These are phyloP conservation scores for Bursaphelenchus mucronatus DNA, from an alignment of 1,140 invertebrate species.

Conservation along the genomic window DNA sequence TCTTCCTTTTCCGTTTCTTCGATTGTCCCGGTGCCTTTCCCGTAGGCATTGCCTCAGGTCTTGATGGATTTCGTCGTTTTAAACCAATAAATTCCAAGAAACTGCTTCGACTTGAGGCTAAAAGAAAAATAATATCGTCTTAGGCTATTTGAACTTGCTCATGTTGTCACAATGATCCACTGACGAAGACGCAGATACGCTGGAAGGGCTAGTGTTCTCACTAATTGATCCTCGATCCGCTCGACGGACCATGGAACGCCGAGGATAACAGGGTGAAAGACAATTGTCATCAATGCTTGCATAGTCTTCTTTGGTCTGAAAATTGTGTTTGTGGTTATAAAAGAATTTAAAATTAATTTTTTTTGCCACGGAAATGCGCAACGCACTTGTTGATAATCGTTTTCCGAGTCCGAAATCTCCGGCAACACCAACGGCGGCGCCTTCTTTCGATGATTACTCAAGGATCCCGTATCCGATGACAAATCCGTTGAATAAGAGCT, in stretches of 20 bases:
- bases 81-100: slow-evolving; percentile 22
- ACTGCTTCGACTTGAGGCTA: slow-evolving; percentile 15
- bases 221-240: neutral
- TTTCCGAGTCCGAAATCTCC: slow-evolving; percentile 18
- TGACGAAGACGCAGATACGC: slow-evolving; percentile 8
- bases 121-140: neutral
- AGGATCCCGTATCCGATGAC: slow-evolving; percentile 11
- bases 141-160: slow-evolving; percentile 6
- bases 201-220: slow-evolving; percentile 20
- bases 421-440: slow-evolving; percentile 19
- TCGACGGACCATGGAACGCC: slow-evolving; percentile 12
- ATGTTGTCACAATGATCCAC: slow-evolving; percentile 19
- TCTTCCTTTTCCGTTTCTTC: slow-evolving; percentile 20
- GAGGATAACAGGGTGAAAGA: slow-evolving; percentile 12
- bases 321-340: neutral
- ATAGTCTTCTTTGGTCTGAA: slow-evolving; percentile 3
- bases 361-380: neutral
- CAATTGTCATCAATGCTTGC: slow-evolving; percentile 16
- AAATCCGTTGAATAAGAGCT: slow-evolving; percentile 23
- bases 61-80: neutral
- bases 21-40: no score
- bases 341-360: neutral
- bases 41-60: slow-evolving; percentile 1
- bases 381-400: neutral
- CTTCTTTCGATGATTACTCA: slow-evolving; percentile 6